Evolutionary conservation across 1,140 invertebrate genomes (phyloP).

Genomic region (Lucilia sericata): DNA sequence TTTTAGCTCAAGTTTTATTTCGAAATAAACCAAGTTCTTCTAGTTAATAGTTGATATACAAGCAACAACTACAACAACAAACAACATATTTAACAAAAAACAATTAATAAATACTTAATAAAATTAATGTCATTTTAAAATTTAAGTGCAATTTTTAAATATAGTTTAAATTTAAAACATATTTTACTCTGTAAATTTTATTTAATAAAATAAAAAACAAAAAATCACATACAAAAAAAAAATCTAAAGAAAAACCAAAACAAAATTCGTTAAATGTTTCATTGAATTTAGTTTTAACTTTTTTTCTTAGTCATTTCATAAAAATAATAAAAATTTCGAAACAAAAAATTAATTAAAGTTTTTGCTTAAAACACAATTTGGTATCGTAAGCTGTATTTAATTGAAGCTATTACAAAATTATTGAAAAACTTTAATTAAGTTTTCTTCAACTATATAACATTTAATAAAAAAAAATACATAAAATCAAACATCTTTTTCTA

Average conservation of each 20-base stretch:
- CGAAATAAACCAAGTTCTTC: background rate
- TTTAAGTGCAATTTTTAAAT: slow-evolving; percentile 24
- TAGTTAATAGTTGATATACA: slow-evolving; percentile 21
- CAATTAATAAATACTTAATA: background rate
- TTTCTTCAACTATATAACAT: background rate
- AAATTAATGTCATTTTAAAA: slow-evolving; percentile 10
- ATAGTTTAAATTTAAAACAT: slow-evolving; percentile 42
- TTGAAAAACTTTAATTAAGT: slow-evolving; percentile 5
- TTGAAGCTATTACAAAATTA: background rate
- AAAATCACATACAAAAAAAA: slow-evolving; percentile 22
- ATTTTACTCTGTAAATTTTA: slow-evolving; percentile 38
- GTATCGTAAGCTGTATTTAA: background rate
- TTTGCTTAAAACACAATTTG: background rate
- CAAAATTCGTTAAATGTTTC: slow-evolving; percentile 67
- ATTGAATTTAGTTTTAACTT: slow-evolving; percentile 51
- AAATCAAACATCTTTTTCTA: background rate
- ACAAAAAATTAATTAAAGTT: slow-evolving; percentile 16
- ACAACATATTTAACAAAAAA: background rate
- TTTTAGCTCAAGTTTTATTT: background rate
- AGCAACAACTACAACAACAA: background rate
- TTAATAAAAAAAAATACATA: background rate
- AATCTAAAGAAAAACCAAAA: background rate
- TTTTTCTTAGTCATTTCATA: slow-evolving; percentile 32
- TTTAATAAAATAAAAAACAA: slow-evolving; percentile 24
- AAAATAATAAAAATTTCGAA: background rate